Percentiles rank a stretch among this genome's conserved stretches.
phyloP scores from a whole-genome alignment of 1,140 invertebrate species.

The Pseudomyrmex pallidus region DNA sequence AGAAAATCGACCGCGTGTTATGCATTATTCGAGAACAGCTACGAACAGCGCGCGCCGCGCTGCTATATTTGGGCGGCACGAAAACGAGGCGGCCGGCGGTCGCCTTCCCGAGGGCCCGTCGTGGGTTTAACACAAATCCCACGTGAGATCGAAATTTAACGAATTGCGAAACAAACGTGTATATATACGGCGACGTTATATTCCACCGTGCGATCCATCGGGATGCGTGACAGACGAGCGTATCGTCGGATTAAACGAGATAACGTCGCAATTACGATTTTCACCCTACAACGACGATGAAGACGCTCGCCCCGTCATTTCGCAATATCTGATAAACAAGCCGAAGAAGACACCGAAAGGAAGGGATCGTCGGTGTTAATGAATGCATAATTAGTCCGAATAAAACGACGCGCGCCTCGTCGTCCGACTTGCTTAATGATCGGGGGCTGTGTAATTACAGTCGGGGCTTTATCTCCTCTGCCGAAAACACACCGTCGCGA shows the following conservation, averaged over 20 bases:
- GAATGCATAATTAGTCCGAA: constrained; percentile 50
- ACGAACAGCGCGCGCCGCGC: neutral
- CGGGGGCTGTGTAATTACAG: constrained; percentile 41
- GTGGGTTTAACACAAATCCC: too few relatives aligned
- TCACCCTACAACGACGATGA: constrained; percentile 9
- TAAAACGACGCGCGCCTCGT: neutral
- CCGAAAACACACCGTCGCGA: constrained; percentile 29
- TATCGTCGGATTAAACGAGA: constrained; percentile 50
- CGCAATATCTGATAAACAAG: constrained; percentile 49
- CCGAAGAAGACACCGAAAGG: constrained; percentile 13
- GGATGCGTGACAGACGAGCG: constrained; percentile 1
- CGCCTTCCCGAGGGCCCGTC: too few relatives aligned
- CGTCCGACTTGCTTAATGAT: constrained; percentile 59
- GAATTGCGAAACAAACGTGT: constrained; percentile 5
- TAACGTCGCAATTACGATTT: constrained; percentile 44
- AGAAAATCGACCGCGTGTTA: constrained; percentile 48
- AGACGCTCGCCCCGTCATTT: neutral
- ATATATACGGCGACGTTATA: too few relatives aligned
- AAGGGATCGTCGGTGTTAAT: constrained; percentile 27
- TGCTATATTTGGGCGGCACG: neutral
- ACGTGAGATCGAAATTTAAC: constrained; percentile 19
- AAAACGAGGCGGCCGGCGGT: too few relatives aligned
- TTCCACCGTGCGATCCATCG: neutral
- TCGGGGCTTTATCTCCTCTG: constrained; percentile 14
- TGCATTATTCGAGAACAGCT: constrained; percentile 24